Evolutionary conservation across 2,888 invertebrate genomes (phyloP).

Genomic region (Melieria omissa): DNA sequence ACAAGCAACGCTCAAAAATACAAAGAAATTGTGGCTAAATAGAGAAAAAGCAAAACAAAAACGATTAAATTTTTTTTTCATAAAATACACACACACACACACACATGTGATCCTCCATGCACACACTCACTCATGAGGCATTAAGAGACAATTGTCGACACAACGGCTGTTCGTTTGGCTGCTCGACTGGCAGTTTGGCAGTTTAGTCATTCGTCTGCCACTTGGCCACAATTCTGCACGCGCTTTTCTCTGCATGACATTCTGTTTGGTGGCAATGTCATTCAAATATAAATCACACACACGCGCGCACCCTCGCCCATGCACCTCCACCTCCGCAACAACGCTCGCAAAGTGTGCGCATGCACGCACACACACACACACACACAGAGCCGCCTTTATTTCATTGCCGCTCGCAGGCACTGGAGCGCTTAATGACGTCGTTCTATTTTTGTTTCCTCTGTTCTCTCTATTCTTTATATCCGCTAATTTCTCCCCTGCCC

Average conservation of each 20-base stretch:
- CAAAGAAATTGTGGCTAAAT: background rate
- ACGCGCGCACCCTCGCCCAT: constrained; percentile 26
- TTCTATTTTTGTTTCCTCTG: background rate
- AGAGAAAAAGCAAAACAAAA: background rate
- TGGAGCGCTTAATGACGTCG: constrained; percentile 6
- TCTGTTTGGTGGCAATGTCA: constrained; percentile 60
- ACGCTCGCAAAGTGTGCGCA: background rate
- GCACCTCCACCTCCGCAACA: background rate
- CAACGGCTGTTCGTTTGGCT: too few species aligned
- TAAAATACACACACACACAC: background rate
- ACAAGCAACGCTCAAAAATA: background rate
- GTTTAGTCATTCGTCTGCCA: too few species aligned
- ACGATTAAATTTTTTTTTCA: background rate
- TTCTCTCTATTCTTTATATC: background rate
- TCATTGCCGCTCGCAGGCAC: background rate
- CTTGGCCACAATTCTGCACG: background rate
- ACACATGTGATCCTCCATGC: background rate
- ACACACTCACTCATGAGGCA: constrained; percentile 1
- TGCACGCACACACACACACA: background rate
- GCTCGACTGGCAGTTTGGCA: too few species aligned
- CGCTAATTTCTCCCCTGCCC: too few species aligned
- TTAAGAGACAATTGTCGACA: too few species aligned
- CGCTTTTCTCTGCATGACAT: constrained; percentile 53
- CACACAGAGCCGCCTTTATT: background rate
- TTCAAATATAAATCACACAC: constrained; percentile 54